A percentile compares a stretch with the other conserved stretches of the same genome.
Evolutionary conservation across 2,113 vertebrate species (phyloP).

Genomic region (Lepus timidus): DNA sequence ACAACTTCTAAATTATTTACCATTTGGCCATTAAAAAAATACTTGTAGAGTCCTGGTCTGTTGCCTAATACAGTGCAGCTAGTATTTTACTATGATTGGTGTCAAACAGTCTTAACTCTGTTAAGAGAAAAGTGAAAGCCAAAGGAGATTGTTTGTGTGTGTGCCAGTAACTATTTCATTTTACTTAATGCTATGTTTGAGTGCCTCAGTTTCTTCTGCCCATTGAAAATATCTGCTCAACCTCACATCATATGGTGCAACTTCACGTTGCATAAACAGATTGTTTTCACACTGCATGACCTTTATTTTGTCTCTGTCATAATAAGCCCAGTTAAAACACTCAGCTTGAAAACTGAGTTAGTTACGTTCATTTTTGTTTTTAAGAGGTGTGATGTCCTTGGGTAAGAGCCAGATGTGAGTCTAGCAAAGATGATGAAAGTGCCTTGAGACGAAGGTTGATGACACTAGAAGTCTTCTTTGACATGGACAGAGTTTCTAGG

Average conservation of each 20-base stretch:
- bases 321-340: background rate
- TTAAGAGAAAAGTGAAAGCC: background rate
- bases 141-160: background rate
- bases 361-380: background rate
- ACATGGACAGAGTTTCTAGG: background rate
- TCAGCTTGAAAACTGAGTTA: background rate
- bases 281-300: background rate
- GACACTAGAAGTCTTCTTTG: background rate
- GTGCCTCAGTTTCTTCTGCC: background rate
- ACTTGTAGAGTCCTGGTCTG: background rate
- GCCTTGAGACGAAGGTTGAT: background rate
- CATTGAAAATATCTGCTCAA: background rate
- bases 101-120: background rate
- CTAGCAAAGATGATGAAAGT: background rate
- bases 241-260: background rate
- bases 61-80: background rate
- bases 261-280: background rate
- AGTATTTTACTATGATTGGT: background rate
- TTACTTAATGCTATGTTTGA: background rate
- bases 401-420: background rate
- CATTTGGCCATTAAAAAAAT: background rate
- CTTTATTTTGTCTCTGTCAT: background rate
- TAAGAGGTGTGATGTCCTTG: background rate
- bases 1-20: background rate
- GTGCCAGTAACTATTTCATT: background rate